Evolutionary conservation across 2,113 vertebrate species (phyloP).

Genomic region (Origma solitaria): DNA sequence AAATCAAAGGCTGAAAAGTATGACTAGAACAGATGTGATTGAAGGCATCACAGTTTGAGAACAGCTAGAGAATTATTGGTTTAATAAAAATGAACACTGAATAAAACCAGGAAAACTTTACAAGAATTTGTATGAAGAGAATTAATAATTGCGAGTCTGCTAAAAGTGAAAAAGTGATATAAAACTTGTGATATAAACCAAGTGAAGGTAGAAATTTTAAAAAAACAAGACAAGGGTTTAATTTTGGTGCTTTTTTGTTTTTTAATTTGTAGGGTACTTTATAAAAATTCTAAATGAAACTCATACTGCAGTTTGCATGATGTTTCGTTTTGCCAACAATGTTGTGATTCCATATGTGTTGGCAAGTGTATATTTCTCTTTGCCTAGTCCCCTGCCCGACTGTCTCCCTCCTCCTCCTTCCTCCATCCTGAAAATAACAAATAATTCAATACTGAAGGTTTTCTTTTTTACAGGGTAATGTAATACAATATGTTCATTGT

Average conservation of each 20-base stretch:
- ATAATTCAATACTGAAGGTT: neutral
- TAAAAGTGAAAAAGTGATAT: neutral
- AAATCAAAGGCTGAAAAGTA: conserved; percentile 15
- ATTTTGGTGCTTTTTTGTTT: neutral
- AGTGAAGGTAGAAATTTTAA: neutral
- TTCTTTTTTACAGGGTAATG: neutral
- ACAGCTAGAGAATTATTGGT: neutral
- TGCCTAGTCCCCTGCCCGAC: neutral
- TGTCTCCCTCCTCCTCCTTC: neutral
- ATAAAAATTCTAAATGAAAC: conserved; percentile 26
- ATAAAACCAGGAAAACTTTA: neutral
- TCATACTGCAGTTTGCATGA: neutral
- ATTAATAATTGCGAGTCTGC: neutral
- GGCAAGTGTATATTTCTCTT: neutral
- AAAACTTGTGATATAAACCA: neutral
- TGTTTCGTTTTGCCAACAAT: neutral
- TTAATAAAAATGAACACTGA: conserved; percentile 2
- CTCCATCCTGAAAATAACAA: neutral
- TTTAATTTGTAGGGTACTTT: neutral
- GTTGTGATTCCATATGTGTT: conserved; percentile 26
- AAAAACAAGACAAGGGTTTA: neutral
- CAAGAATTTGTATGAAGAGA: neutral
- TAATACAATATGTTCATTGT: neutral
- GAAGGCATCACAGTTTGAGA: neutral
- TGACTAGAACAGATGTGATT: conserved; percentile 34